Evolutionary conservation across 2,113 vertebrate genomes (phyloP).

Genomic region (Corvus hawaiiensis): DNA sequence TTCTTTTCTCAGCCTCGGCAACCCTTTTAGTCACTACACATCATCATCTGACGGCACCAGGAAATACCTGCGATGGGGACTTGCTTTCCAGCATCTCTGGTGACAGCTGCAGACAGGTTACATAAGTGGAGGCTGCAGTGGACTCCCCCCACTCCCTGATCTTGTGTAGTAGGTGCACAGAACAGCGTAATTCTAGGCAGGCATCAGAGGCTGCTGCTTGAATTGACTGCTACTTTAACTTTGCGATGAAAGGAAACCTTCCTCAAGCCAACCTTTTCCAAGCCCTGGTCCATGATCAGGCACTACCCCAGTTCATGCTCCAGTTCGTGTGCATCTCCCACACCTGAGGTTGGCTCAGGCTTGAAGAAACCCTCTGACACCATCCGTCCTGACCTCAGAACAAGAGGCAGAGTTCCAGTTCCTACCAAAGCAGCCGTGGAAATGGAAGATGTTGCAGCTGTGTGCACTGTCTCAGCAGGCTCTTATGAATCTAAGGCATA

Average conservation of each 20-base stretch:
- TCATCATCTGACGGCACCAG: neutral
- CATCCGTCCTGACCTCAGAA: neutral
- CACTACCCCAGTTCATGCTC: neutral
- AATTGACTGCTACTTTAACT: neutral
- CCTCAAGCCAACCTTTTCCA: neutral
- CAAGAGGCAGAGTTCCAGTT: neutral
- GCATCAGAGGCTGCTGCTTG: neutral
- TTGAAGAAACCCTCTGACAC: neutral
- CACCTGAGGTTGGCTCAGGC: neutral
- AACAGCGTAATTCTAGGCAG: neutral
- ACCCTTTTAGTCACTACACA: neutral
- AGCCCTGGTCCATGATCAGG: neutral
- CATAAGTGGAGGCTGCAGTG: neutral
- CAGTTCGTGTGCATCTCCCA: neutral
- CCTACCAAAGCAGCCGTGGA: neutral
- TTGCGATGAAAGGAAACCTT: neutral
- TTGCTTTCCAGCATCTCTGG: neutral
- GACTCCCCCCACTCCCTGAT: neutral
- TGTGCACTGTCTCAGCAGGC: neutral
- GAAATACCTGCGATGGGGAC: neutral
- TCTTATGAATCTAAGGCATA: neutral
- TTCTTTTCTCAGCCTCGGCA: neutral
- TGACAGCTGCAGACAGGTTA: neutral
- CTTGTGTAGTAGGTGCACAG: neutral
- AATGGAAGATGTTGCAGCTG: neutral